These are phyloP conservation scores for Antidorcas marsupialis DNA, from an alignment of 2,113 vertebrate species.

Conservation along the genomic window DNA sequence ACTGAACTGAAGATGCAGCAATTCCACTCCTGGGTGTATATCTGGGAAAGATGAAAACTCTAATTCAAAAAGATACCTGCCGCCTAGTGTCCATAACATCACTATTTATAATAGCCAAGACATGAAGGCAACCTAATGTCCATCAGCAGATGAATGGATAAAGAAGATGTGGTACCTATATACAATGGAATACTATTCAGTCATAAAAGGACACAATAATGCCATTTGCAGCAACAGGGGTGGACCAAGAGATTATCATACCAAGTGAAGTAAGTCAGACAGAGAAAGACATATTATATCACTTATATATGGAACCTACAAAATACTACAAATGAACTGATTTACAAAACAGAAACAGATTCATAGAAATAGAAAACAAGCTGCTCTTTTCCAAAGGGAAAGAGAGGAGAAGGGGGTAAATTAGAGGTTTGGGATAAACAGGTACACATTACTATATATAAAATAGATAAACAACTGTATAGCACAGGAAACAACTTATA, in stretches of 20 bases:
- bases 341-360: background rate
- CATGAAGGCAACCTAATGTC: background rate
- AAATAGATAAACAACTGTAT: background rate
- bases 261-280: background rate
- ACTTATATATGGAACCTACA: background rate
- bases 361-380: background rate
- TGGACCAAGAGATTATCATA: background rate
- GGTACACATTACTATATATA: background rate
- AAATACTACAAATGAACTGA: background rate
- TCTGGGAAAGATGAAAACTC: background rate
- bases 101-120: background rate
- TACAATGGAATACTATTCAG: background rate
- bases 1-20: background rate
- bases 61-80: background rate
- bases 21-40: background rate
- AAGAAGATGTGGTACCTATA: background rate
- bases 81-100: background rate
- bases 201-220: background rate
- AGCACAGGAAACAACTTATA: background rate
- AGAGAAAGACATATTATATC: background rate
- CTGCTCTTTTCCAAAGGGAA: background rate
- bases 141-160: background rate
- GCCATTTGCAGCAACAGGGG: background rate
- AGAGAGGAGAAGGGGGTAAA: background rate
- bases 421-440: background rate